These are phyloP conservation scores for Felis chaus DNA, from an alignment of 2,113 vertebrate species.

Conservation along the genomic window DNA sequence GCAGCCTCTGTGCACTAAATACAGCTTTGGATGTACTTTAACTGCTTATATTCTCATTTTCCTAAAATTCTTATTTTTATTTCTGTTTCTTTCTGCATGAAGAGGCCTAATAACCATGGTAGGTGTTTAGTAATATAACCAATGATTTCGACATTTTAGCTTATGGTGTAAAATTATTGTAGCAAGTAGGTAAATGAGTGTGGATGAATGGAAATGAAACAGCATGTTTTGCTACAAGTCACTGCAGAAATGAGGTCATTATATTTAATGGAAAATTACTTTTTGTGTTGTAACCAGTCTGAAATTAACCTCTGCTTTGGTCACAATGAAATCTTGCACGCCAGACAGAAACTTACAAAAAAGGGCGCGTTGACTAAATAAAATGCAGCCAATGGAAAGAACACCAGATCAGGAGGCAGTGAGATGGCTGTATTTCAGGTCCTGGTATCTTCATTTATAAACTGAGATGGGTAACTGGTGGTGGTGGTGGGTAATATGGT, in stretches of 20 bases:
- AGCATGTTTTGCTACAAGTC: slow-evolving; percentile 70
- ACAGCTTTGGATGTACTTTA: not conserved
- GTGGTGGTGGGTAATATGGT: not conserved
- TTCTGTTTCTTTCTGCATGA: slow-evolving; percentile 72
- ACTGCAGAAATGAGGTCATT: slow-evolving; percentile 66
- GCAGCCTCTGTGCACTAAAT: not conserved
- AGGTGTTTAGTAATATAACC: slow-evolving; percentile 64
- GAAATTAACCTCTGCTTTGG: slow-evolving; percentile 70
- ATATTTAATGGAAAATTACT: slow-evolving; percentile 72
- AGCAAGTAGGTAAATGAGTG: slow-evolving; percentile 67
- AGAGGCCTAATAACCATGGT: slow-evolving; percentile 54
- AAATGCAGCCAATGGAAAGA: not conserved
- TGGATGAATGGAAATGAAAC: slow-evolving; percentile 59
- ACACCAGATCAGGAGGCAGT: rapidly evolving
- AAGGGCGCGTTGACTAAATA: not conserved
- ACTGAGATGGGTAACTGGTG: not conserved
- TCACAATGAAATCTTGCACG: slow-evolving; percentile 26
- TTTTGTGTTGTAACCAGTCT: slow-evolving; percentile 50
- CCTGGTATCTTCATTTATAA: not conserved
- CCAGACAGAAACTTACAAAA: slow-evolving; percentile 23
- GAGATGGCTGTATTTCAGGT: not conserved
- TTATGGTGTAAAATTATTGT: slow-evolving; percentile 69
- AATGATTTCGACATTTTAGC: slow-evolving; percentile 71
- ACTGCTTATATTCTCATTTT: slow-evolving; percentile 21
- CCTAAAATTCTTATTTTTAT: slow-evolving; percentile 68